Evolutionary conservation across 1,140 invertebrate genomes (phyloP), one percentile per base, ranked within the genome.

Genomic region (Elymnias hypermnestra): DNA sequence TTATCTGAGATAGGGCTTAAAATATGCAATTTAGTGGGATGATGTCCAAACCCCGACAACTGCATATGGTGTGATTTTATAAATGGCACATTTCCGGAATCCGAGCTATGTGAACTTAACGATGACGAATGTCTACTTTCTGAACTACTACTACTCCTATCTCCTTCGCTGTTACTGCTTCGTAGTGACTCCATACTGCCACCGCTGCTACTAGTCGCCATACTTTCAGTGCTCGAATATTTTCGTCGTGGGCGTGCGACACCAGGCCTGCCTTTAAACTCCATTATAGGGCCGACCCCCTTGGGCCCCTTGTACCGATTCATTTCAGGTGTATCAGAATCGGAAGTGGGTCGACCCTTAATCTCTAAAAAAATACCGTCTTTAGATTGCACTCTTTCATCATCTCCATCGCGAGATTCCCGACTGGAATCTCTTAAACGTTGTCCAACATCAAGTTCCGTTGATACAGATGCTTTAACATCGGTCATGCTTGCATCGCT

Each of bases 1-100:
- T 95, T 95, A 76, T 96, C 94, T 15, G 94, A 95, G 61, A 96
- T 96, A 3, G 94, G 94, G 42, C 94, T 95, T 8, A 96, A 87
- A 59, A 95, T 94, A 69, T 95, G 93, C 51, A 95, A 74, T 68
- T 95, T 94, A 65, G 88, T 89, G 5, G 90, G 88, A 67, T 93
- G 91, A 50, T 90, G 89, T 9, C 89, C 88, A 60, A 91, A 92
- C 31, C 89, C 90, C 48, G 90, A 89, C 49, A 91, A 66, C 49
- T 89, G 89, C 43, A 87, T 85, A 38, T 89, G 88, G 60, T 90
- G 88, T 33, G 87, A 89, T 43, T 88, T 88, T 19, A 87, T 88
- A 52, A 88, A 88, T 22, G 83, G 88, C 28, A 87, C 88, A 68
- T 89, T 88, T 52, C 91, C 90, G 26, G 92, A 94, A 74, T 95